Base-by-base conservation (phyloP, 2,113 vertebrate species). In the Arenaria interpres region DNA sequence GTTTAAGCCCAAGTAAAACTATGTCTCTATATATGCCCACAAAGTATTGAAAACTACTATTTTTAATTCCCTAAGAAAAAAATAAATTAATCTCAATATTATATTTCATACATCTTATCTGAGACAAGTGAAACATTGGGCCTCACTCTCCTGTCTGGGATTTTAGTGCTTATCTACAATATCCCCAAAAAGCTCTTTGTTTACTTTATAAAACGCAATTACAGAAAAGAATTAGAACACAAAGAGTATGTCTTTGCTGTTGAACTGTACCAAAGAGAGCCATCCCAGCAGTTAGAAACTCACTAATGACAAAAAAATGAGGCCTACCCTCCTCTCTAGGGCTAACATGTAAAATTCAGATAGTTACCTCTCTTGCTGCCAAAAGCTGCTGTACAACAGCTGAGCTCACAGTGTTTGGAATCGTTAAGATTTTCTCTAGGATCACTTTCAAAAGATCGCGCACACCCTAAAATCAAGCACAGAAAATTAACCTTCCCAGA, bases 371-470 rank as follows among this genome's bases (percentile, higher is more conserved):
- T 99, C 98, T 98, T 35, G 99, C 99, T 91, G 98, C 98, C 82
- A 99, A 97, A 93, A 99, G 99, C 88, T 99, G 99, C 83, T 99
- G 99, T 35, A 99, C 99, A 88, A 99, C 99, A 83, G 99, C 99
- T 74, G 99, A 99, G 97, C 99, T 99, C 93, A 99, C 99, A 32
- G 99, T 99, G 91, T 98, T 99, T 4, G 99, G 99, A 96, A 99
- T 98, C 74, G 98, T 99, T 96, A 99, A 98, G 85, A 99, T 99
- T 98, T 99, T 99, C 96, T 99, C 99, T 95, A 99, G 96, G 85
- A 99, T 98, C 35, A 98, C 98, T 98, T 99, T 99, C 92, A 99
- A 97, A 6, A 99, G 97, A 97, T 99, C 99, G 4, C 99, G 98
- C 62, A 99, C 99, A 62, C 99, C 99, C 99, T 99, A 87, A 91